Evolutionary conservation across 2,888 invertebrate species (phyloP).

Genomic region (Andrena trimmerana): DNA sequence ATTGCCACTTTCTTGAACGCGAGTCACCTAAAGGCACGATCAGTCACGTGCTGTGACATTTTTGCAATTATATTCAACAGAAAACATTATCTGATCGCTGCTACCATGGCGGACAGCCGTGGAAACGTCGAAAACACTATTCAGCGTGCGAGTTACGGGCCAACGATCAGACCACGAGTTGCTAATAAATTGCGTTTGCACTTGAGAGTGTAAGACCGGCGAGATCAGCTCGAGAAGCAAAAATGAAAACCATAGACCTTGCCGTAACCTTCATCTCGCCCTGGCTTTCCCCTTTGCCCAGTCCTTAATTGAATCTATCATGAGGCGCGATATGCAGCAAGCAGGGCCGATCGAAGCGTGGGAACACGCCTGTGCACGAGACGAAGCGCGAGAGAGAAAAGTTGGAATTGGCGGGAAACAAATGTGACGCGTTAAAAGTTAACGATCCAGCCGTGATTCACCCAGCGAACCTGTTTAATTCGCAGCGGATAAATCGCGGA

Average conservation of each 20-base stretch:
- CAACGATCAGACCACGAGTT: slow-evolving; percentile 12
- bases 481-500: background rate
- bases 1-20: background rate
- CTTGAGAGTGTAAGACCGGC: slow-evolving; percentile 20
- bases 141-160: slow-evolving; percentile 21
- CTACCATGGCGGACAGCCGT: too few relatives aligned
- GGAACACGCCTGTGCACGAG: slow-evolving; percentile 45
- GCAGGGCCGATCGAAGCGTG: slow-evolving; percentile 54
- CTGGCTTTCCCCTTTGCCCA: slow-evolving; percentile 56
- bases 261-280: slow-evolving; percentile 58
- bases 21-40: too few relatives aligned
- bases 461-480: slow-evolving; percentile 10
- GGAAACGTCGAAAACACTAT: slow-evolving; percentile 16
- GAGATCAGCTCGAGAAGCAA: slow-evolving; percentile 20
- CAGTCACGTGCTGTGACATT: too few relatives aligned
- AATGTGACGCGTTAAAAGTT: background rate
- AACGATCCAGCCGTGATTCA: slow-evolving; percentile 57
- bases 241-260: slow-evolving; percentile 56
- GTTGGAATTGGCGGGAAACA: slow-evolving; percentile 15
- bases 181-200: slow-evolving; percentile 41
- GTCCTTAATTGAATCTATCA: slow-evolving; percentile 64
- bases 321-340: slow-evolving; percentile 36
- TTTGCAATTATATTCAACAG: too few relatives aligned
- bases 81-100: too few relatives aligned
- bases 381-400: slow-evolving; percentile 37